A percentile compares a stretch with the other conserved stretches of the same genome.
phyloP scores from a whole-genome alignment of 2,888 invertebrate genomes.

The Drosophila rubida region DNA sequence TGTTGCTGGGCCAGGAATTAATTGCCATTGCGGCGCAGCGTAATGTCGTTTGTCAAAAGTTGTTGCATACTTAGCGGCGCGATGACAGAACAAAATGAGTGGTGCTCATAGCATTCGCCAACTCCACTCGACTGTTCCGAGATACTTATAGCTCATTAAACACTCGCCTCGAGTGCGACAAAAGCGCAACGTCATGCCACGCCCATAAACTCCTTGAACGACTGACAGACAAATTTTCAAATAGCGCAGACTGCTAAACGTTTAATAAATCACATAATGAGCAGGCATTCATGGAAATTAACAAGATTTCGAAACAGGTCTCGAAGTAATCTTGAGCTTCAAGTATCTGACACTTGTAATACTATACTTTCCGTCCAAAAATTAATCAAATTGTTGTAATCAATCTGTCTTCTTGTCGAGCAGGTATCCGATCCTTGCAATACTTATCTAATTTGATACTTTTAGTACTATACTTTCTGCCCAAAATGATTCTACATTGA shows the following conservation, averaged over 20 bases:
- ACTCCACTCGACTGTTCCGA: constrained; percentile 31
- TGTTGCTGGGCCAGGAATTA: constrained; percentile 58
- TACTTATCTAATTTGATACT: too few relatives aligned
- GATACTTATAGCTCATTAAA: constrained; percentile 79
- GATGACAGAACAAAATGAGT: constrained; percentile 53
- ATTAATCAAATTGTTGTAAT: too few relatives aligned
- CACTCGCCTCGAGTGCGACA: constrained; percentile 37
- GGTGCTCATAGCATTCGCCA: constrained; percentile 3
- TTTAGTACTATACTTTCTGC: too few relatives aligned
- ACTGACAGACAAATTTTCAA: constrained; percentile 62
- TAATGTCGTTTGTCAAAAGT: constrained; percentile 73
- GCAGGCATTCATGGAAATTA: constrained; percentile 11
- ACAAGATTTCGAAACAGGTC: constrained; percentile 5
- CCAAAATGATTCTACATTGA: too few relatives aligned
- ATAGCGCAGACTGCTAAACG: constrained; percentile 31
- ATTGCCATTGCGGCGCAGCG: constrained; percentile 63
- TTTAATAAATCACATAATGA: constrained; percentile 58
- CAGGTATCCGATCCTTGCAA: too few relatives aligned
- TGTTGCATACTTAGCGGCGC: constrained; percentile 69
- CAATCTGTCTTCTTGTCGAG: too few relatives aligned
- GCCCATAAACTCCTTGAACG: constrained; percentile 54
- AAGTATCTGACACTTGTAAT: background rate
- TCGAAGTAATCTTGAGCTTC: background rate
- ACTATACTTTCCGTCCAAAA: background rate
- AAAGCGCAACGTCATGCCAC: constrained; percentile 63